Base-by-base conservation (phyloP, 2,113 vertebrate genomes). In the Ptyas mucosa region DNA sequence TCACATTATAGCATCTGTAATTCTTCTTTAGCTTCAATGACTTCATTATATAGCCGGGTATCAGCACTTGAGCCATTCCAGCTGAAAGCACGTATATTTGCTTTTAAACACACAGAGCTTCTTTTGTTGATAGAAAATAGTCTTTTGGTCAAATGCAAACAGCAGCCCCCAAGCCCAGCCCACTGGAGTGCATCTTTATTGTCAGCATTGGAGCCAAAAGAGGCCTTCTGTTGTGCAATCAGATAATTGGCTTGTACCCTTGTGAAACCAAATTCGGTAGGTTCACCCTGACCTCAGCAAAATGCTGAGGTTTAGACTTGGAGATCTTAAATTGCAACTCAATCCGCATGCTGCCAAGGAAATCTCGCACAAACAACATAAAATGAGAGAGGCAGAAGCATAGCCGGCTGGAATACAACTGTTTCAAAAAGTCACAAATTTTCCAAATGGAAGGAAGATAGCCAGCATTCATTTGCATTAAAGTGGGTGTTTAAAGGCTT, bases 21-120 rank as follows among this genome's bases (percentile, higher is more conserved):
- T 95, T 92, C 95, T 97, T 97, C 97, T 92, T 97, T 94, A 97
- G 91, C 26, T 94, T 95, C 95, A 90, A 81, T 95, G 96, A 96
- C 95, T 95, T 97, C 95, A 96, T 92, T 89, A 92, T 92, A 93
- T 91, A 95, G 92, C 94, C 94, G 94, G 94, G 95, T 96, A 97
- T 85, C 95, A 96, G 91, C 89, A 87, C 92, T 96, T 93, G 95
- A 93, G 58, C 69, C 55, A 53, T 92, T 92, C 34, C 51, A 55
- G 69, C 87, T 39, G 87, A 75, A 92, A 52, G 87, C 58, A 88
- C 54, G 43, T 61, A 49, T 90, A 91, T 96, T 90, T 95, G 95
- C 95, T 96, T 49, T 93, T 91, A 58, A 90, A 53, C 90, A 91
- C 64, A 97, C 89, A 96, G 29, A 81, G 26, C 94, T 96, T 93